Base-by-base conservation (phyloP, 2,888 invertebrate species). In the Pycnomerus fuliginosus region DNA sequence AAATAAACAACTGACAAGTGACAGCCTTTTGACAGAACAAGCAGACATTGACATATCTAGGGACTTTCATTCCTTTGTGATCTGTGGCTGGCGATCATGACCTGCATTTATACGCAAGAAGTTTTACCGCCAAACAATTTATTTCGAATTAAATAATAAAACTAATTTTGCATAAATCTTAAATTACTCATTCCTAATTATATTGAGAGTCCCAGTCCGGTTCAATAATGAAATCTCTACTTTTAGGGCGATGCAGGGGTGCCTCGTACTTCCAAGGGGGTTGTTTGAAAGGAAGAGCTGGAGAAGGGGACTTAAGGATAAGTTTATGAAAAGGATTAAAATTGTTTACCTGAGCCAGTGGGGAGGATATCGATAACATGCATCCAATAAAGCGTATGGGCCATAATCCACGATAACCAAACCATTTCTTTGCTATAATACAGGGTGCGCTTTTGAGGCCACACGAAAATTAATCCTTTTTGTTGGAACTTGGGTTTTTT, bases 321-420 rank as follows among this genome's bases (percentile, higher is more conserved):
- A 29, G 4, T 2, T n/a, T 30, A 8, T 7, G 12, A 4, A 31
- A 28, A 37, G 22, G 7, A 7, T n/a, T 3, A 3, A 25, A 5
- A 12, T 8, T 13, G 3, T 3, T 24, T 33, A 50, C 50, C 50
- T 43, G 37, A 31, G 15, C 46, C 50, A 2, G 44, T 37, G 13
- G 50, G 50, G 5, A 50, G 32, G 20, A 50, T 23, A 34, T 37
- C 37, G 16, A 50, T 12, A 3, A 50, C 38, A 27, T 50, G 35
- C 40, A 50, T 24, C 46, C 46, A 47, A 22, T 50, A 50, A 8
- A 43, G 29, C 16, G 39, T 23, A 13, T 50, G 50, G 1, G 47
- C 43, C 3, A 47, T 13, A 13, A 47, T 12, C 50, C 50, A 50
- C 15, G 41, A 35, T 1, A 43, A 14, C 43, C 44, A 47, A 27